These are phyloP conservation scores for Cyclina sinensis DNA, from an alignment of 1,140 invertebrate genomes.

Conservation along the genomic window DNA sequence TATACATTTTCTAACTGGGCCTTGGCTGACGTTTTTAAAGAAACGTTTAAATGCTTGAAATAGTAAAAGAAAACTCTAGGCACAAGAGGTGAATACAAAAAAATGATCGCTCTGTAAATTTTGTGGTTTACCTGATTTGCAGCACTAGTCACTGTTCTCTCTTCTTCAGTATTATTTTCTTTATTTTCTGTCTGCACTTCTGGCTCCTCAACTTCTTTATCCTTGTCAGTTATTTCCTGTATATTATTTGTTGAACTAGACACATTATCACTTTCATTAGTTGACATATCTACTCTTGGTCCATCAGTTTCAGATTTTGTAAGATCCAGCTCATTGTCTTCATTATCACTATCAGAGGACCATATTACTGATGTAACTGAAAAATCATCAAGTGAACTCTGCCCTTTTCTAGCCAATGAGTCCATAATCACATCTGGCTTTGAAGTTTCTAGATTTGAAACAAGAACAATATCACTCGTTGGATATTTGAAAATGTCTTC, in stretches of 20 bases:
- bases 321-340: constrained; percentile 59
- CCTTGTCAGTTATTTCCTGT: background rate
- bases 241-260: constrained; percentile 28
- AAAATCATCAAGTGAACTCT: constrained; percentile 15
- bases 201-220: background rate
- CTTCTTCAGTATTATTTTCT: background rate
- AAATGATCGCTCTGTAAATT: too few relatives aligned
- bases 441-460: background rate
- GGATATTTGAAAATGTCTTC: constrained; percentile 5
- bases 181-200: constrained; percentile 10
- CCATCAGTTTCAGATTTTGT: background rate
- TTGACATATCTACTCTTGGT: background rate
- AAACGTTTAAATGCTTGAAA: too few relatives aligned
- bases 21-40: too few relatives aligned
- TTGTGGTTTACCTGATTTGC: too few relatives aligned
- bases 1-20: too few relatives aligned
- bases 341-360: constrained; percentile 39
- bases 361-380: constrained; percentile 3
- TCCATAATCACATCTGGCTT: background rate
- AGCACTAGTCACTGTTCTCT: background rate
- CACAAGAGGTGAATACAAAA: too few relatives aligned
- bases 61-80: too few relatives aligned
- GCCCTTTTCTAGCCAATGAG: background rate
- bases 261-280: background rate
- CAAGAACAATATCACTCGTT: background rate